Base-by-base conservation (phyloP, 2,888 invertebrate genomes). In the Drosophila mercatorum region DNA sequence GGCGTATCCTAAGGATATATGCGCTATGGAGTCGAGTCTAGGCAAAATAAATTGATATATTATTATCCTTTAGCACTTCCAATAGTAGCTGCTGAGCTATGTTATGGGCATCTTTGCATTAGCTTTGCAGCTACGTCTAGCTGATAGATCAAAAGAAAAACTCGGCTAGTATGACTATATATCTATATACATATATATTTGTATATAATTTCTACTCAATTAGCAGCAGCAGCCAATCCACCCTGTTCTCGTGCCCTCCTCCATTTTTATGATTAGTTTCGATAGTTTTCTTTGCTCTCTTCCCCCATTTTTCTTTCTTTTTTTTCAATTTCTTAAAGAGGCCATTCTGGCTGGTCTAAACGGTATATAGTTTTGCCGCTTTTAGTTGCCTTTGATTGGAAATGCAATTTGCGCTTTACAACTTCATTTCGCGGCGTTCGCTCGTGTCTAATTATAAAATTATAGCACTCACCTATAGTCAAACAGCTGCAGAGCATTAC, bases 401-500 rank as follows among this genome's bases (percentile, higher is more conserved):
- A 43, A 46, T 55, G 43, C 70, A 65, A 72, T 72, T 72, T 70
- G 41, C 55, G 66, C 46, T 49, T 66, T 57, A 59, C 26, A 75
- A 75, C 76, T 76, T 76, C 59, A 71, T 65, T 71, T 64, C 10
- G n/a, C 46, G 31, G 26, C 49, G 58, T 49, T 49, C 49, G 62
- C 55, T 72, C 76, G 76, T 72, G 76, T 72, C 76, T 76, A 76
- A 76, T 76, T 76, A 76, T 76, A 76, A 72, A 75, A 55, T 55
- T 41, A 40, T 28, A 26, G 40, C 53, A 84, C 84, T 84, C 62
- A 84, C 84, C 84, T 80, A 84, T 70, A 75, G 84, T 78, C 63
- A 82, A 84, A 64, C 87, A 78, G 80, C 84, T 81, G 84, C 76
- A 84, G 69, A 84, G 68, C 63, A 81, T 52, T 63, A 78, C 65